Conservation (phyloP, 2,113 vertebrate genomes). For the Tautogolabrus adspersus region DNA sequence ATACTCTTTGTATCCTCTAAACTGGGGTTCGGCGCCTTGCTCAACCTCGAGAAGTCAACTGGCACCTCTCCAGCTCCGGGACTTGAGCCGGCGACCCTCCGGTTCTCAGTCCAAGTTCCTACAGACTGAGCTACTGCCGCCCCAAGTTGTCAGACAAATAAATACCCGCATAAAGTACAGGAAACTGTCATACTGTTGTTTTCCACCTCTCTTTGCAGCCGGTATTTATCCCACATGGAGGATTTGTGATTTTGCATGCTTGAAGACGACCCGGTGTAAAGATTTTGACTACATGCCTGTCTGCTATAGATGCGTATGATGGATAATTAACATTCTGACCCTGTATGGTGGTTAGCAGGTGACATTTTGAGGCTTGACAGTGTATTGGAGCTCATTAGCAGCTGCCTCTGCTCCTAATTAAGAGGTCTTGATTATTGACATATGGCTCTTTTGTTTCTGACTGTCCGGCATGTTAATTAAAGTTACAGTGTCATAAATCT, state of each 20-base stretch:
- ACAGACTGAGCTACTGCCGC: no score
- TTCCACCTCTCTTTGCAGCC: no score
- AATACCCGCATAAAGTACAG: no score
- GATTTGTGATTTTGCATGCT: background rate
- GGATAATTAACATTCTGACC: conserved; percentile 56
- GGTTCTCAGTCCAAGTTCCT: no score
- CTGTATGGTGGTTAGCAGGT: conserved; percentile 54
- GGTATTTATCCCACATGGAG: no score
- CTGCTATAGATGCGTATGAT: conserved; percentile 5
- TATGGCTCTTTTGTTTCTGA: conserved; percentile 71
- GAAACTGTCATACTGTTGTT: no score
- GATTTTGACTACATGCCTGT: conserved; percentile 24
- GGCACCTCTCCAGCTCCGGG: no score
- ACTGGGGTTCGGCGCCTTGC: no score
- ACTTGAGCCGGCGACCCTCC: no score
- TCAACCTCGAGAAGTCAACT: no score
- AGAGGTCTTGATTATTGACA: conserved; percentile 80
- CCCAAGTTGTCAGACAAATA: no score
- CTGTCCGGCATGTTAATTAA: conserved; percentile 69
- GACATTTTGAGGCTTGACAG: conserved; percentile 63
- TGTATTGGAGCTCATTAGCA: conserved; percentile 70
- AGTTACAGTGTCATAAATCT: conserved; percentile 58
- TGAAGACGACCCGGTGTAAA: background rate
- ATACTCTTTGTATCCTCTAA: no score
- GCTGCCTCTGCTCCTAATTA: conserved; percentile 76